These are phyloP conservation scores for Silurus lanzhouensis DNA, from an alignment of 2,797 vertebrate species.

Conservation along the genomic window DNA sequence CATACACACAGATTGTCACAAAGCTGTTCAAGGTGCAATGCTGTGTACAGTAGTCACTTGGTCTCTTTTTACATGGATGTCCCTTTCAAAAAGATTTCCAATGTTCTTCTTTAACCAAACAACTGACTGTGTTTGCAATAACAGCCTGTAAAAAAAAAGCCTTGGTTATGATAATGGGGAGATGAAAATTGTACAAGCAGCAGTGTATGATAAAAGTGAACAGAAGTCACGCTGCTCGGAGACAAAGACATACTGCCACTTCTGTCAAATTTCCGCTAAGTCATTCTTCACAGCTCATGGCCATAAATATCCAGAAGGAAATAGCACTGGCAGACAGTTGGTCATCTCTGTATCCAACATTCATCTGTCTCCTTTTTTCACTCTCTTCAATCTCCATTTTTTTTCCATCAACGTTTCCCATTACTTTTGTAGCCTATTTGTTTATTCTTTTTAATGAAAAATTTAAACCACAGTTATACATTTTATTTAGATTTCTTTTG, in stretches of 20 bases:
- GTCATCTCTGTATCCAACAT: constrained; percentile 42
- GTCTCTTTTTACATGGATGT: neutral
- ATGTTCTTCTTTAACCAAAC: constrained; percentile 21
- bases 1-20: neutral
- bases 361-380: constrained; percentile 12
- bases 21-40: neutral
- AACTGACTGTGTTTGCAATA: neutral
- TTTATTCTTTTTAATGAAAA: neutral
- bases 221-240: constrained; percentile 35
- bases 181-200: constrained; percentile 43
- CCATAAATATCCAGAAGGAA: constrained; percentile 64
- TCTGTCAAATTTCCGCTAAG: constrained; percentile 37
- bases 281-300: constrained; percentile 53
- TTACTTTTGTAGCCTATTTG: too few species aligned
- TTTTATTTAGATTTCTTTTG: neutral
- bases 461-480: neutral
- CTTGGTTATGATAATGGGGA: constrained; percentile 9
- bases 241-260: constrained; percentile 51
- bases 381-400: neutral
- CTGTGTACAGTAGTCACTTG: neutral
- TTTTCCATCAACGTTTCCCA: neutral
- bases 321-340: constrained; percentile 52
- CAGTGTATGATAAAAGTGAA: constrained; percentile 16
- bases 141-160: constrained; percentile 9
- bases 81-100: neutral